Base-by-base conservation (phyloP, 2,113 vertebrate species). In the Microcebus jonahi region DNA sequence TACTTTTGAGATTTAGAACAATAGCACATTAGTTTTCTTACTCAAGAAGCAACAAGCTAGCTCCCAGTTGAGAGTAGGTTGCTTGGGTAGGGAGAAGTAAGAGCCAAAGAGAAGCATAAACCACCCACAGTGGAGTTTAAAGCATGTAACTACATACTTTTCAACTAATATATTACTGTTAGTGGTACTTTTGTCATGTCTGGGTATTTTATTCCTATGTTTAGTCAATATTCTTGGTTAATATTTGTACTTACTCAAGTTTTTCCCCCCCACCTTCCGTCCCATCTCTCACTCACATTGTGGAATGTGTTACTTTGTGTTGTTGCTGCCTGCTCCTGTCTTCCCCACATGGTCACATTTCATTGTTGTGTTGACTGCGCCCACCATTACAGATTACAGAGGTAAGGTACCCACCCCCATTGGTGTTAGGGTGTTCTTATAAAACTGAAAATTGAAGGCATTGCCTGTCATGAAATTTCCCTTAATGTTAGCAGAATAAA, bases 281-380 rank as follows among this genome's bases (percentile, higher is more conserved):
- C 97, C 98, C 98, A 98, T 99, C 98, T 98, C 98, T 98, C 98
- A 98, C 98, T 98, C 98, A 98, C 98, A 97, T 87, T 98, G 99
- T 99, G 99, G 99, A 98, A 98, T 99, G 98, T 99, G 98, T 99
- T 98, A 96, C 98, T 98, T 98, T 99, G 98, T 99, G 98, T 99
- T 98, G 97, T 98, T 98, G 98, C 98, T 98, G 98, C 99, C 98
- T 98, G 98, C 98, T 98, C 98, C 98, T 98, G 97, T 98, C 98
- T 98, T 98, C 98, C 98, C 98, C 98, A 98, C 99, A 97, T 98
- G 98, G 98, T 98, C 98, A 98, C 98, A 99, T 99, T 98, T 99
- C 98, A 99, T 98, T 99, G 98, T 99, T 98, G 98, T 98, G 98
- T 98, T 99, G 99, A 98, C 99, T 55, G 97, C 98, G 98, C 95